Evolutionary conservation across 2,113 vertebrate species (phyloP), one percentile per base, ranked within the genome.

Genomic region (Phyllostomus hastatus): DNA sequence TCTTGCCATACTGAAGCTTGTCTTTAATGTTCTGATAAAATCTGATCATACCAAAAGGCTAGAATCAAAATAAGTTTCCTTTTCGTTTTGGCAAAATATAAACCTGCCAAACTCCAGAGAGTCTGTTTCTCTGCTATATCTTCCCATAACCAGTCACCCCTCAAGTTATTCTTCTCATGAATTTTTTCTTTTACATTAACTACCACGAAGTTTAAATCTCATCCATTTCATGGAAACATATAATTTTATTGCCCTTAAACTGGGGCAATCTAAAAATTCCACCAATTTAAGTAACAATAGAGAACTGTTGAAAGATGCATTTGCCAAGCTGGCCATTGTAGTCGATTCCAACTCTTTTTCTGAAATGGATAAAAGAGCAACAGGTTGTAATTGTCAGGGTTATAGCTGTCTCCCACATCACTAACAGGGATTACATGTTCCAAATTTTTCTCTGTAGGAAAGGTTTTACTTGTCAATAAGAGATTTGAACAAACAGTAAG

Each of bases 381-480:
- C 98, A 97, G 97, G 98, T 96, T 98, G 91, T 98, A 98, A 98
- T 98, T 98, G 97, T 57, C 81, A 89, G 93, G 97, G 98, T 98
- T 98, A 96, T 97, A 96, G 96, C 52, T 96, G 95, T 97, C 96
- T 95, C 91, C 89, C 33, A 97, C 97, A 97, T 84, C 98, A 98
- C 19, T 38, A 95, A 94, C 54, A 67, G 46, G 98, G 98, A 98
- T 98, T 98, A 98, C 66, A 96, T 72, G 79, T 79, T 97, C 96
- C 93, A 97, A 97, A 97, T 98, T 98, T 97, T 97, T 97, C 98
- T 97, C 98, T 89, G 97, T 97, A 97, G 98, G 98, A 98, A 95
- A 98, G 98, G 97, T 97, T 98, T 98, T 91, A 96, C 93, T 97
- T 98, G 94, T 98, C 97, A 98, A 98, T 97, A 97, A 90, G 92